Conservation (phyloP, 2,113 vertebrate species). For the Oxyruncus cristatus region DNA sequence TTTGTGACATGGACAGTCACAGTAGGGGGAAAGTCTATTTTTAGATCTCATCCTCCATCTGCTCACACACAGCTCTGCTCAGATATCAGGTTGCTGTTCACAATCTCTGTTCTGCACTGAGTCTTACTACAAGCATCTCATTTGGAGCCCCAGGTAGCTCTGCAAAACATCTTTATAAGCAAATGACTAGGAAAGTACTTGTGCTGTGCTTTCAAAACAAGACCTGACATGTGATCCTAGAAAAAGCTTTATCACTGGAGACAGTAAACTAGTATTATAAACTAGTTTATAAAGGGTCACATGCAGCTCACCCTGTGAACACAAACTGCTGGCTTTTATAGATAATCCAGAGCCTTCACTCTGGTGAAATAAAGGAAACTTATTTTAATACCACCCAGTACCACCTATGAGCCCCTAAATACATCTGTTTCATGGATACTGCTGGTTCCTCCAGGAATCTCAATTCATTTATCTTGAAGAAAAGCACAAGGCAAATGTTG, state of each 20-base stretch:
- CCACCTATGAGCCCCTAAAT: neutral
- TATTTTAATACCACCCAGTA: neutral
- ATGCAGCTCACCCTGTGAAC: neutral
- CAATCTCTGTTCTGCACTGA: neutral
- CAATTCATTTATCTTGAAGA: neutral
- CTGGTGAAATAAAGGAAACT: neutral
- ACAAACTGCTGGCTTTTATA: neutral
- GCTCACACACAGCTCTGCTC: neutral
- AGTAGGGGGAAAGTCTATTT: conserved; percentile 34
- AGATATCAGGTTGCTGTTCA: neutral
- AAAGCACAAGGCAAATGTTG: neutral
- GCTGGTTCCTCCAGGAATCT: neutral
- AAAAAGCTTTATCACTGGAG: neutral
- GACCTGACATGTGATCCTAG: neutral
- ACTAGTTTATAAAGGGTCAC: neutral
- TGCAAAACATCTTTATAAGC: neutral
- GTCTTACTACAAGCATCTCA: neutral
- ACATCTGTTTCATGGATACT: neutral
- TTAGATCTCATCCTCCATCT: conserved; percentile 52
- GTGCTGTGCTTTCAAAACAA: neutral
- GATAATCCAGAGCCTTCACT: neutral
- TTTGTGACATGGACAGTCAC: conserved; percentile 16
- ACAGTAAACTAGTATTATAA: neutral
- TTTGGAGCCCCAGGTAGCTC: neutral
- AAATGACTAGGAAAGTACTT: neutral